Conservation (phyloP, 1,140 invertebrate genomes). For the Musca vetustissima region DNA sequence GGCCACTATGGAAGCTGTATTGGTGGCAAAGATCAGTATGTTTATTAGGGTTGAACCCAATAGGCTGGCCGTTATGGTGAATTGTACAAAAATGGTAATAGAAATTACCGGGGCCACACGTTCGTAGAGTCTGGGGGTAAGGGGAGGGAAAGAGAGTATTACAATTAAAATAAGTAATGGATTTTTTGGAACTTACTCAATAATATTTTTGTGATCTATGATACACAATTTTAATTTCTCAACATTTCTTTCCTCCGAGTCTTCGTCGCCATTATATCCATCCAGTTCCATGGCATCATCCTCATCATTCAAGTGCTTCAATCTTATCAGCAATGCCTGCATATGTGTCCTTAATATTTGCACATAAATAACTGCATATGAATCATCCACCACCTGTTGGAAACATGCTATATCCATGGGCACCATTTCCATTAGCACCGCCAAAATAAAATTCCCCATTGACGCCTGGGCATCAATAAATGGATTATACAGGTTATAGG, state of each 20-base stretch:
- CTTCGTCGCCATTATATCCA: not conserved
- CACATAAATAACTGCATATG: constrained; percentile 38
- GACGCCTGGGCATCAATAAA: constrained; percentile 33
- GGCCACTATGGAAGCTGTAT: constrained; percentile 33
- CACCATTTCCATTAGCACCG: constrained; percentile 34
- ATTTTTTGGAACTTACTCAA: constrained; percentile 35
- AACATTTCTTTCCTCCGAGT: constrained; percentile 28
- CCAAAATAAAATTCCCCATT: constrained; percentile 28
- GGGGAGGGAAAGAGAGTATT: too few relatives aligned
- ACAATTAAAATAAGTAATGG: too few relatives aligned
- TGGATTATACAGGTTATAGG: constrained; percentile 37
- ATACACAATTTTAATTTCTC: constrained; percentile 34
- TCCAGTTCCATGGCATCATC: not conserved
- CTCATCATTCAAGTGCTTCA: too few relatives aligned
- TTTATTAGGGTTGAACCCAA: constrained; percentile 39
- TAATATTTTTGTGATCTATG: constrained; percentile 35
- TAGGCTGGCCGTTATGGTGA: constrained; percentile 37
- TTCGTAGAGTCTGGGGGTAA: constrained; percentile 34
- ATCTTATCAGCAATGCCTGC: constrained; percentile 28
- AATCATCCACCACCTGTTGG: constrained; percentile 38
- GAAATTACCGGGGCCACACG: constrained; percentile 36
- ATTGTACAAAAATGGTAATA: constrained; percentile 41
- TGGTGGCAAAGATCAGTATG: constrained; percentile 36
- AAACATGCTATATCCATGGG: constrained; percentile 39
- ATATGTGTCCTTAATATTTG: constrained; percentile 33